Evolutionary conservation across 2,888 invertebrate species (phyloP).

Genomic region (Crematogaster levior): DNA sequence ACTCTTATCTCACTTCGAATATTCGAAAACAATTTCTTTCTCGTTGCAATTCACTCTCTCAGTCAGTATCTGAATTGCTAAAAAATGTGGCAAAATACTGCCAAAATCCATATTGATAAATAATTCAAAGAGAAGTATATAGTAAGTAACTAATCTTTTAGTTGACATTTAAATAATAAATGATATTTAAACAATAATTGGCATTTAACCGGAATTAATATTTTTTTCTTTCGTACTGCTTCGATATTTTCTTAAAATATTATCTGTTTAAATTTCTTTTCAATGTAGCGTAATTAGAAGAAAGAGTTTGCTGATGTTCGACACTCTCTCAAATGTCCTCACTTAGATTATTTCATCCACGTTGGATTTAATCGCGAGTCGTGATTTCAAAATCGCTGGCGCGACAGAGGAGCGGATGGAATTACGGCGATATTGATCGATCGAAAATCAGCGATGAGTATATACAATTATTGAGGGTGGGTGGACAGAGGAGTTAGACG

Average conservation of each 20-base stretch:
- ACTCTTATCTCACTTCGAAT: background rate
- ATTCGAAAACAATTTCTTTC: slow-evolving; percentile 27
- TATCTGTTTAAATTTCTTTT: background rate
- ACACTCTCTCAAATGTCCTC: background rate
- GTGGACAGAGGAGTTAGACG: slow-evolving; percentile 35
- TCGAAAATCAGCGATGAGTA: slow-evolving; percentile 67
- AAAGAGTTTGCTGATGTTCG: background rate
- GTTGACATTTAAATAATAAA: background rate
- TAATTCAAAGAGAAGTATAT: background rate
- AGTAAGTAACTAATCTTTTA: background rate
- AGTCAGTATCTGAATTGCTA: slow-evolving; percentile 1
- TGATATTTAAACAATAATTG: background rate
- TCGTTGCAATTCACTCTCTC: background rate
- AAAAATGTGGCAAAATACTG: slow-evolving; percentile 2
- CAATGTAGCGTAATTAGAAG: background rate
- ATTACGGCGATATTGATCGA: slow-evolving; percentile 75
- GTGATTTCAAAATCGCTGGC: slow-evolving; percentile 21
- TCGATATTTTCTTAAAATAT: background rate
- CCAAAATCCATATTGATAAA: background rate
- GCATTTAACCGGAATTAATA: background rate
- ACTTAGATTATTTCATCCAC: background rate
- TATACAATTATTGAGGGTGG: slow-evolving; percentile 70
- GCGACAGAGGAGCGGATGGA: slow-evolving; percentile 52
- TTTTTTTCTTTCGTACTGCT: background rate
- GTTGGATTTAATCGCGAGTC: slow-evolving; percentile 22